A percentile compares a stretch with the other conserved stretches of the same genome.
Evolutionary conservation across 1,140 invertebrate species (phyloP).

Genomic region (Myzus persicae): DNA sequence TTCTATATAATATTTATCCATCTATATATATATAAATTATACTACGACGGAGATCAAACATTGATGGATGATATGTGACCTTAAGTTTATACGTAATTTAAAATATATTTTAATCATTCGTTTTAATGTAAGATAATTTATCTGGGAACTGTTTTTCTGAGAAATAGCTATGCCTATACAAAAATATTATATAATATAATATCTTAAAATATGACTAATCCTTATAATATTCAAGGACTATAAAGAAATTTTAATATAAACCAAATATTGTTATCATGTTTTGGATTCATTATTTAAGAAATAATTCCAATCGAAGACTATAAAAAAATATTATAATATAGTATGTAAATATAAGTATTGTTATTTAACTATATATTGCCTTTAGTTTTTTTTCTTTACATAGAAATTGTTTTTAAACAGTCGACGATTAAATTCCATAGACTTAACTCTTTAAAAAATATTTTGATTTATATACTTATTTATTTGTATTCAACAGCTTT

Average conservation of each 20-base stretch:
- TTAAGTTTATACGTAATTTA: slow-evolving; percentile 23
- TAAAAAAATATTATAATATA: background rate
- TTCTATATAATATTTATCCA: background rate
- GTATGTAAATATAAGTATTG: too few relatives aligned
- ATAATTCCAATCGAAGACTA: background rate
- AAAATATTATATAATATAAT: background rate
- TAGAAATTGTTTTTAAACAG: too few relatives aligned
- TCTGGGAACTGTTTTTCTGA: background rate
- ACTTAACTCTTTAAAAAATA: too few relatives aligned
- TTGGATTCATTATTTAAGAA: background rate
- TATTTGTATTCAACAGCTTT: too few relatives aligned
- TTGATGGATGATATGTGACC: slow-evolving; percentile 25
- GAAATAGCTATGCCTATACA: background rate
- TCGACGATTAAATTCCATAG: too few relatives aligned
- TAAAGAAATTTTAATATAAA: background rate
- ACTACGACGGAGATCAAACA: background rate
- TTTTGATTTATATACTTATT: too few relatives aligned
- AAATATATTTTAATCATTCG: background rate
- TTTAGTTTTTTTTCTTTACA: background rate
- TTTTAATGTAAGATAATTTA: background rate
- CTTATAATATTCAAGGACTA: background rate
- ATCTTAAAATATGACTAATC: background rate
- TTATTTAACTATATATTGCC: too few relatives aligned
- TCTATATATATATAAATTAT: background rate
- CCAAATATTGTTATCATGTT: background rate